Base-by-base conservation (phyloP, 2,888 invertebrate species). In the Heliconius charithonia region DNA sequence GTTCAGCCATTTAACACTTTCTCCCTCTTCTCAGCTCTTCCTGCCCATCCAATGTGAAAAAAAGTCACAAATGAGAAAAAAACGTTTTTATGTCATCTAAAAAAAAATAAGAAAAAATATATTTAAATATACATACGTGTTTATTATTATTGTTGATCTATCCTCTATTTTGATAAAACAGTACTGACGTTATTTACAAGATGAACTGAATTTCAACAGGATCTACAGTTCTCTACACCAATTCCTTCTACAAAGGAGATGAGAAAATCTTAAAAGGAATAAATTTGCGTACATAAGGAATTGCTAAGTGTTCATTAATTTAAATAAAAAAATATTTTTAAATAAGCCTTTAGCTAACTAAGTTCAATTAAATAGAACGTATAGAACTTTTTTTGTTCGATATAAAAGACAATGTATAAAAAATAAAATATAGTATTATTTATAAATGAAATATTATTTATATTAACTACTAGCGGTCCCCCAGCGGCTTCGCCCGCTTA, bases 261-360 rank as follows among this genome's bases (percentile, higher is more conserved):
- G 69, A 66, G 66, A 41, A 69, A 16, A 16, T 41, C 41, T 41
- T 13, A 69, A 29, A 69, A 25, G 25, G 69, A 69, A 69, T 69
- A 69, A 69, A 69, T 69, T 69, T 13, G 4, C 69, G 25, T 69
- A 41, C n/a, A 69, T 37, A 69, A 69, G 41, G 25, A 69, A 41
- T 69, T 41, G 25, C 41, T 69, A 63, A 63, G 63, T 63, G 41
- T 69, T n/a, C 69, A 69, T 69, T 69, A 41, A 19, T 16, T n/a
- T 2, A 6, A 3, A n/a, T 41, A 37, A 37, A 59, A 59, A 59
- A 56, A n/a, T 37, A 19, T 19, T 19, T 51, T 19, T 51, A 51
- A 51, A 51, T 51, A 51, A 51, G 19, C 51, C 51, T 45, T 45
- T 45, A 45, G 45, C 45, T 16, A 16, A 45, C 4, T 16, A 16